These are phyloP conservation scores for Pseudomyrmex cubaensis DNA, from an alignment of 1,140 invertebrate species.

Conservation along the genomic window DNA sequence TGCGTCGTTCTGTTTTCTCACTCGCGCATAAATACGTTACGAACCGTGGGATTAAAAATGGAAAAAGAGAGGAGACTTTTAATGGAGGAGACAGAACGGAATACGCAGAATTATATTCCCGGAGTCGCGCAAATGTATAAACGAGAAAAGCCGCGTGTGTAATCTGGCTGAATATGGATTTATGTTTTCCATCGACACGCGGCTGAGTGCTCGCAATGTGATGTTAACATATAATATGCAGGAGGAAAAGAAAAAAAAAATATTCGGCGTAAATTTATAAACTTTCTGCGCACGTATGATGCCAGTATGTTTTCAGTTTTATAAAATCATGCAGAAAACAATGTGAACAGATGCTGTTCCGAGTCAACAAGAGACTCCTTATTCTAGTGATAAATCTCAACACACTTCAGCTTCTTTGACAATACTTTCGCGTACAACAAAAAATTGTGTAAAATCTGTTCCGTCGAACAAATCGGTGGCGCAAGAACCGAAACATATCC, in stretches of 20 bases:
- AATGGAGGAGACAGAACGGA: conserved; percentile 31
- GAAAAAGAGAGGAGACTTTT: conserved; percentile 27
- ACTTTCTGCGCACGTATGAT: neutral
- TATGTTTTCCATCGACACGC: conserved; percentile 66
- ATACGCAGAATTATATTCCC: conserved; percentile 51
- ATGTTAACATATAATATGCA: conserved; percentile 53
- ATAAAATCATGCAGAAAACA: neutral
- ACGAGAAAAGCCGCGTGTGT: conserved; percentile 60
- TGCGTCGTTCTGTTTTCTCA: conserved; percentile 3
- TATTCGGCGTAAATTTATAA: conserved; percentile 49
- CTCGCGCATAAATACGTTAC: conserved; percentile 36
- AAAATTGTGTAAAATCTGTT: no score
- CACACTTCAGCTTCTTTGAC: no score
- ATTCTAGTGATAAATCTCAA: no score
- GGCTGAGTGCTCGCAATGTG: conserved; percentile 37
- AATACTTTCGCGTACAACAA: no score
- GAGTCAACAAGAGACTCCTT: no score
- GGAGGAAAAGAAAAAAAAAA: neutral
- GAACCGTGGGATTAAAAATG: conserved; percentile 54
- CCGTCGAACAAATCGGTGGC: no score
- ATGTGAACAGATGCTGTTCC: no score
- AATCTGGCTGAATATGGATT: conserved; percentile 73
- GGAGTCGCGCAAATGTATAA: conserved; percentile 51
- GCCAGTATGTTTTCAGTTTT: conserved; percentile 7
- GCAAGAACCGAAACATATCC: no score